Evolutionary conservation across 2,113 vertebrate species (phyloP), one percentile per base, ranked within the genome.

Genomic region (Odontophorus gujanensis): DNA sequence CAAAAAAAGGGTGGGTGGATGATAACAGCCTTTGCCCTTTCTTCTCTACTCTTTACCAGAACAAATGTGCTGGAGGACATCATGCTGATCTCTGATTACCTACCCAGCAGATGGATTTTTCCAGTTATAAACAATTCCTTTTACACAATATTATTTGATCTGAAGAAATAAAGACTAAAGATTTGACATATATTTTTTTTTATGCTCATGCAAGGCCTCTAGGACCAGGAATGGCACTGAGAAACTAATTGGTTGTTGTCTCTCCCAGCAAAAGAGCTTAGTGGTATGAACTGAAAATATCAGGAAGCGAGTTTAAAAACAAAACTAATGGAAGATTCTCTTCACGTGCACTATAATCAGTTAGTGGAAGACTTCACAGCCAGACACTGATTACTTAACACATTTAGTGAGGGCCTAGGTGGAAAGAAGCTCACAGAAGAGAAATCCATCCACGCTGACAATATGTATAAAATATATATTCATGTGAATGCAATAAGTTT

Each of bases 211-310:
- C 13, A 2, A 82, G 34, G 21, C 55, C 34, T 50, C 17, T 36
- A 45, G 45, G 11, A 53, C 58, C n/a, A 50, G 42, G 13, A 87
- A 42, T 43, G 47, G 32, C 65, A 87, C 25, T 25, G 11, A 71
- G 21, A 93, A 14, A 74, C 42, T 63, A 66, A 85, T 73, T 76
- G 68, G 53, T 51, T 63, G 28, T 51, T 68, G 67, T 66, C 45
- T 66, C 36, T 91, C 50, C 55, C 45, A 90, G 71, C 30, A 85
- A 58, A 80, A 89, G 30, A 87, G 55, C 75, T 50, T 83, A 55
- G 25, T 25, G 91, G 66, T 10, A 62, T 91, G 45, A 87, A 79
- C 77, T 50, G 50, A 90, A 73, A 94, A 87, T 32, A 93, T 7
- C 59, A 83, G 34, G 36, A 25, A 0, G 3, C 38, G 67, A 25